Evolutionary conservation across 2,113 vertebrate genomes (phyloP), one percentile per base, ranked within the genome.

Genomic region (Hippocampus abdominalis): DNA sequence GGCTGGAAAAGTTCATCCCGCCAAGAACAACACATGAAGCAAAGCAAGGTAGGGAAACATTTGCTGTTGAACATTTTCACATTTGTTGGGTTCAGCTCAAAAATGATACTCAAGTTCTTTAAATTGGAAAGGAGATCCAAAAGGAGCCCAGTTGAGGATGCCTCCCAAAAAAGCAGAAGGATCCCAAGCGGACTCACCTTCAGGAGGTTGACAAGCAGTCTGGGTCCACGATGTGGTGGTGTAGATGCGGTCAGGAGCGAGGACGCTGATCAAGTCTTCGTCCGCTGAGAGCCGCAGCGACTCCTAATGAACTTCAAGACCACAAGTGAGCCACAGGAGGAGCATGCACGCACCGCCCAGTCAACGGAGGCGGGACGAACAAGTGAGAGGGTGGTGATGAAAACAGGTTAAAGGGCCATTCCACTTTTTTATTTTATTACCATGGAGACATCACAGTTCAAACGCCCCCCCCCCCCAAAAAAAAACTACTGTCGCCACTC

Each of bases 241-340:
- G 44, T 12, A 44, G 32, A 36, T 36, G 32, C 15, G 1, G 44
- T 46, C 44, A 68, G 90, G 92, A 80, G 87, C 94, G 94, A 95
- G 95, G 91, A 93, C 18, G n/a, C 49, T 51, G 49, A 21, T 5
- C 18, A 53, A 53, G 21, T 25, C 25, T 57, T 25, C 23, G 10
- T 57, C 23, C 12, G 18, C 48, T 49, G 18, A 13, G 3, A 27
- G 13, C 2, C 23, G 44, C 42, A 63, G 61, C 12, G 25, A 57
- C 54, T 27, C 25, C 54, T 57, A 15, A 57, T 57, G 54, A 57
- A 57, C 54, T 57, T 27, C 48, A 25, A 51, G 48, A 7, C 18
- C 18, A 49, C 49, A 6, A 60, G 56, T 59, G 63, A 65, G 21
- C 12, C 9, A 40, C n/a, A 23, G 62, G 62, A 64, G 59, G 25